Evolutionary conservation across 2,113 vertebrate species (phyloP).

Genomic region (Pygoscelis adeliae): DNA sequence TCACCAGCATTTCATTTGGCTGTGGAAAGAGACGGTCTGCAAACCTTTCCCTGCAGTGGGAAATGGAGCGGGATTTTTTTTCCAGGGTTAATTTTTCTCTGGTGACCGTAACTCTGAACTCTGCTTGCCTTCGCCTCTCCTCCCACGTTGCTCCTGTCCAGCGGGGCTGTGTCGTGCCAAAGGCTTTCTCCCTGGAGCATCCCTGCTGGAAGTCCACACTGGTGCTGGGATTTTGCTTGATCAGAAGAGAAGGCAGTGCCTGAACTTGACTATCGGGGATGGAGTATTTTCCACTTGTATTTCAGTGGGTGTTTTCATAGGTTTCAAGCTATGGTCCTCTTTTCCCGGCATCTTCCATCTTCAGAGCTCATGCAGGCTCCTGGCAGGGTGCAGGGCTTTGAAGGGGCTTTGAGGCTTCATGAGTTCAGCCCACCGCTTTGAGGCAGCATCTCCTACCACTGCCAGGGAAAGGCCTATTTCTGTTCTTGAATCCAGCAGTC

Average conservation of each 20-base stretch:
- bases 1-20: not conserved
- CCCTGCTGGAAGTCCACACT: not conserved
- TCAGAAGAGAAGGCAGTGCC: not conserved
- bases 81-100: slow-evolving; percentile 21
- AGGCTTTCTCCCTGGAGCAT: slow-evolving; percentile 42
- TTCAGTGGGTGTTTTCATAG: slow-evolving; percentile 4
- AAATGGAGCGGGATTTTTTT: not conserved
- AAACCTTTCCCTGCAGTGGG: not conserved
- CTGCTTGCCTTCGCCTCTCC: slow-evolving; percentile 33
- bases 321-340: not conserved
- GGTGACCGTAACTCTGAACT: slow-evolving; percentile 17
- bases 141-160: not conserved
- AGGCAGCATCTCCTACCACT: not conserved
- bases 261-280: not conserved
- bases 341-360: not conserved
- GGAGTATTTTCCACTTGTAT: not conserved
- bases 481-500: not conserved
- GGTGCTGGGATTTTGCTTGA: not conserved
- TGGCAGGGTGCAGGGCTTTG: slow-evolving; percentile 9
- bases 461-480: not conserved
- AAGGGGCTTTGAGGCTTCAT: slow-evolving; percentile 13
- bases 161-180: not conserved
- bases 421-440: slow-evolving; percentile 23
- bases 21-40: not conserved
- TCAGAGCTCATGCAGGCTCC: not conserved